phyloP scores from a whole-genome alignment of 2,888 invertebrate species.

The Oscheius sp. region DNA sequence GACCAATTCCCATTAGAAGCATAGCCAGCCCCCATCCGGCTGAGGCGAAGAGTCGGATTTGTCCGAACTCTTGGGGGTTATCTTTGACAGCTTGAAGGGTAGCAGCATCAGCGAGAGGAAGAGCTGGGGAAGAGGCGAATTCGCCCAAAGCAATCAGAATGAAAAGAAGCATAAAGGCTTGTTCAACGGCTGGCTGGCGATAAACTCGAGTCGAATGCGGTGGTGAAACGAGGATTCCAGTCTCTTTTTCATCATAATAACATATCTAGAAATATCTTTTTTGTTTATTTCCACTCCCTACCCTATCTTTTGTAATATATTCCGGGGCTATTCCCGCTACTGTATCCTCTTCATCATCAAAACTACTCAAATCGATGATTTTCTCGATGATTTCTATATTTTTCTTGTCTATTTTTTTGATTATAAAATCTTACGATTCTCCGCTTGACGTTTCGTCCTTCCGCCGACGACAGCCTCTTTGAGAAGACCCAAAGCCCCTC shows the following conservation, averaged over 20 bases:
- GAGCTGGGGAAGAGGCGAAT: constrained; percentile 79
- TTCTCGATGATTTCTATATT: constrained; percentile 60
- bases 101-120: constrained; percentile 67
- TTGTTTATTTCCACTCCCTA: constrained; percentile 27
- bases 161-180: constrained; percentile 89
- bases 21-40: constrained; percentile 97
- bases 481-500: constrained; percentile 66
- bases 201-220: constrained; percentile 93
- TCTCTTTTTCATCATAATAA: constrained; percentile 63
- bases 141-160: constrained; percentile 93
- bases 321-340: constrained; percentile 68
- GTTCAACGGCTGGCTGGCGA: constrained; percentile 83
- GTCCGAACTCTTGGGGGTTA: constrained; percentile 77
- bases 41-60: constrained; percentile 97
- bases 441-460: constrained; percentile 28
- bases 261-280: constrained; percentile 54
- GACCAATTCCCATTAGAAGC: constrained; percentile 94
- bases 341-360: constrained; percentile 64
- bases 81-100: constrained; percentile 65
- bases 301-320: constrained; percentile 64
- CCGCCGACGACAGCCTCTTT: constrained; percentile 50
- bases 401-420: background rate
- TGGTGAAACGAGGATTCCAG: constrained; percentile 75
- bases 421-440: constrained; percentile 29
- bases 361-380: constrained; percentile 65